phyloP scores from a whole-genome alignment of 2,113 vertebrate genomes.

The Fregetta grallaria region DNA sequence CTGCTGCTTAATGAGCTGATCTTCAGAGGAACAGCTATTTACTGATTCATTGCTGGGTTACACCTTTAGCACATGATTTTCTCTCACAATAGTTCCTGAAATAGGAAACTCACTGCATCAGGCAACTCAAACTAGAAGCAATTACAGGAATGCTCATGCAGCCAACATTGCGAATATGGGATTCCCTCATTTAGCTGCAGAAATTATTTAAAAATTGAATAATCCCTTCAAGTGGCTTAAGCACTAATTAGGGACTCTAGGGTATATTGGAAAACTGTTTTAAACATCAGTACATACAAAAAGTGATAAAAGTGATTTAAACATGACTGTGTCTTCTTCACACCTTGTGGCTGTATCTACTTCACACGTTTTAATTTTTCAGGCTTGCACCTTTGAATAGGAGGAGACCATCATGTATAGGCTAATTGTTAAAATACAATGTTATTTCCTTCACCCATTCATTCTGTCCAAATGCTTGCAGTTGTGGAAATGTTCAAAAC shows the following conservation, averaged over 20 bases:
- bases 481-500: neutral
- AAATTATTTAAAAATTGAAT: neutral
- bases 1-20: constrained; percentile 25
- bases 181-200: neutral
- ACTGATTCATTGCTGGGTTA: neutral
- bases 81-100: neutral
- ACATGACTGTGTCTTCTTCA: neutral
- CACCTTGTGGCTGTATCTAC: neutral
- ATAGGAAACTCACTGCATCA: neutral
- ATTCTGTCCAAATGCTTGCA: neutral
- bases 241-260: neutral
- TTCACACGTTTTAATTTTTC: neutral
- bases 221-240: neutral
- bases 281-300: neutral
- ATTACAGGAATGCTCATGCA: neutral
- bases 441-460: neutral
- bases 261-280: neutral
- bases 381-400: neutral
- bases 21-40: neutral
- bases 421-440: neutral
- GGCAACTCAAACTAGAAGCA: neutral
- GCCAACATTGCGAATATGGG: neutral
- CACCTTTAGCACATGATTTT: neutral
- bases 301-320: neutral
- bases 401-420: neutral